Base-by-base conservation (phyloP, 1,140 invertebrate genomes). In the Drosophila serrata region DNA sequence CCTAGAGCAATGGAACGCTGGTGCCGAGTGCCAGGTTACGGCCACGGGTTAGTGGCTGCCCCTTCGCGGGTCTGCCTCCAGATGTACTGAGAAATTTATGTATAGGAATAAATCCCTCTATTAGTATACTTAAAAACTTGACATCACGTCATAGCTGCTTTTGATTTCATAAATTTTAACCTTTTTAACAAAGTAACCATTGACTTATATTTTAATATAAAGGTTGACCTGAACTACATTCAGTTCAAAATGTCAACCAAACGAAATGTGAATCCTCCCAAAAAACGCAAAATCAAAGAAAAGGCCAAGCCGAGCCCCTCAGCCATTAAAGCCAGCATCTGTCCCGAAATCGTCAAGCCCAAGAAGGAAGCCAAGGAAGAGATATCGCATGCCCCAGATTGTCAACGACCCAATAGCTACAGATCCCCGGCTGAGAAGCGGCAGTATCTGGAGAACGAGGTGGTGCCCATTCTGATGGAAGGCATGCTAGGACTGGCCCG, bases 401-500 rank as follows among this genome's bases (percentile, higher is more conserved):
- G 85, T 29, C 57, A 48, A 1, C 43, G 27, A 3, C 8, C 48
- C 1, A 11, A 37, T 0, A 35, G 5, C 27, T 75, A 79, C 45
- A 42, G 7, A 0, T 22, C 78, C 1, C 7, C 27, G 0, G 60
- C 12, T 9, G 63, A 90, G 15, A 61, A 61, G 13, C 78, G 86
- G 0, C n/a, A 4, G 4, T 85, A 56, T 42, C 12, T 90, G 12
- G 57, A 90, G 33, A 40, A 17, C 12, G 63, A 81, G 13, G 86
- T 73, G 39, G 64, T 81, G 19, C 85, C 85, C 48, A 79, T 90
- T 2, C 13, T 90, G 8, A 81, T 90, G 81, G 69, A 85, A 27
- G 85, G 85, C 5, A 73, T 90, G 86, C 29, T 90, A 62, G 75
- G 51, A 1, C 17, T 90, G 42, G 81, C 85, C 4, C 81, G 85